Evolutionary conservation across 2,888 invertebrate genomes (phyloP).

Genomic region (Ophion slaviceki): DNA sequence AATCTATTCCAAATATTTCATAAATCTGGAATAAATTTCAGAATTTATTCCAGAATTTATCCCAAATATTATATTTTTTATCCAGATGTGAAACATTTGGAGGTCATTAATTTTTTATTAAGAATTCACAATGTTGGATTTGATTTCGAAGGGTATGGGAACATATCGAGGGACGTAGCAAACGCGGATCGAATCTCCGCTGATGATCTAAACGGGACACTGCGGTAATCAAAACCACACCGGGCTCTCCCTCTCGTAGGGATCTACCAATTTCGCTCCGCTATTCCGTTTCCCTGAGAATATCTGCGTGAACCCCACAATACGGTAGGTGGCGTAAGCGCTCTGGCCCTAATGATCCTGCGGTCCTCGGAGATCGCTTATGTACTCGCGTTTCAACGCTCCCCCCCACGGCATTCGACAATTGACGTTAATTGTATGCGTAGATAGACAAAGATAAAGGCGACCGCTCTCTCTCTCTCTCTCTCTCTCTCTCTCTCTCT

Average conservation of each 20-base stretch:
- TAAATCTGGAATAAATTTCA: too few relatives aligned
- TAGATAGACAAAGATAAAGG: constrained; percentile 44
- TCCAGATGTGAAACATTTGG: neutral
- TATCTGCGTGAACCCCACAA: constrained; percentile 22
- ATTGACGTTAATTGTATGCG: constrained; percentile 72
- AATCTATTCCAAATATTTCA: too few relatives aligned
- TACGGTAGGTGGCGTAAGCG: constrained; percentile 24
- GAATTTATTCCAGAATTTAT: too few relatives aligned
- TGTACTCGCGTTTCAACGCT: constrained; percentile 58
- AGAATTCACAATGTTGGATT: neutral
- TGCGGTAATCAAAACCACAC: constrained; percentile 8
- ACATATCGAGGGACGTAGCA: neutral
- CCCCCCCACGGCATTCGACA: constrained; percentile 64
- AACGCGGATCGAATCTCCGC: neutral
- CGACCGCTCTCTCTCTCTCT: constrained; percentile 6
- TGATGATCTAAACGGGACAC: constrained; percentile 13
- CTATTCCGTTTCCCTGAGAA: constrained; percentile 35
- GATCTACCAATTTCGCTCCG: constrained; percentile 22
- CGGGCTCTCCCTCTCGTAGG: neutral
- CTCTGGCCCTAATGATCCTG: constrained; percentile 52
- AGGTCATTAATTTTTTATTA: neutral
- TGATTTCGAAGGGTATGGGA: neutral
- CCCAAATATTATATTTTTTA: neutral
- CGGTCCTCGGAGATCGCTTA: constrained; percentile 34
- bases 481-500: neutral